Evolutionary conservation across 1,140 invertebrate species (phyloP).

Genomic region (Ctenoplectra terminalis): DNA sequence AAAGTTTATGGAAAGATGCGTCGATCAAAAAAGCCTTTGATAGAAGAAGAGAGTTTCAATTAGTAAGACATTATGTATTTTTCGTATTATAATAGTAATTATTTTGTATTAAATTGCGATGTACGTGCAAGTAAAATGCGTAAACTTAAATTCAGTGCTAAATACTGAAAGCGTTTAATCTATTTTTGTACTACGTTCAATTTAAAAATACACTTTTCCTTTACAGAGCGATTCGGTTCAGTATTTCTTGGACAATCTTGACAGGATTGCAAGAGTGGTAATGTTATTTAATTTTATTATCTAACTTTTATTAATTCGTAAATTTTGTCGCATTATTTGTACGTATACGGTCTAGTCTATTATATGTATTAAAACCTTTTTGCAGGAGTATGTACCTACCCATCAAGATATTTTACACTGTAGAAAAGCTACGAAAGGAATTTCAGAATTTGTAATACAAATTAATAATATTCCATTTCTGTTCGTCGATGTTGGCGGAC

Average conservation of each 20-base stretch:
- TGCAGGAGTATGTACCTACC: slow-evolving; percentile 93
- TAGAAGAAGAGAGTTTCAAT: slow-evolving; percentile 96
- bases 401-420: slow-evolving; percentile 97
- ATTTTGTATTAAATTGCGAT: not conserved
- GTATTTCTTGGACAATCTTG: slow-evolving; percentile 96
- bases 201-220: slow-evolving; percentile 46
- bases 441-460: slow-evolving; percentile 96
- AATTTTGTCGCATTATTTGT: not conserved
- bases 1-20: slow-evolving; percentile 93
- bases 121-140: not conserved
- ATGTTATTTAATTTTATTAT: slow-evolving; percentile 66
- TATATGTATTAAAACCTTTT: slow-evolving; percentile 12
- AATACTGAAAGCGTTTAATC: too few relatives aligned
- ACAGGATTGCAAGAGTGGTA: slow-evolving; percentile 91
- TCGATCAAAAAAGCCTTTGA: slow-evolving; percentile 95
- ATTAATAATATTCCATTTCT: slow-evolving; percentile 98
- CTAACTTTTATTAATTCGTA: not conserved
- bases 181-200: slow-evolving; percentile 9
- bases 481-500: slow-evolving; percentile 99
- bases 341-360: not conserved
- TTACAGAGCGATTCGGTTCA: slow-evolving; percentile 95
- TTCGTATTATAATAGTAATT: slow-evolving; percentile 39
- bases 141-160: not conserved
- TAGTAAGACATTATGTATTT: slow-evolving; percentile 90
- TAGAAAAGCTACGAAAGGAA: slow-evolving; percentile 98